Percentiles rank a stretch among this genome's conserved stretches.
Conservation (phyloP, 1,140 invertebrate genomes). For the Glomeris maerens region DNA sequence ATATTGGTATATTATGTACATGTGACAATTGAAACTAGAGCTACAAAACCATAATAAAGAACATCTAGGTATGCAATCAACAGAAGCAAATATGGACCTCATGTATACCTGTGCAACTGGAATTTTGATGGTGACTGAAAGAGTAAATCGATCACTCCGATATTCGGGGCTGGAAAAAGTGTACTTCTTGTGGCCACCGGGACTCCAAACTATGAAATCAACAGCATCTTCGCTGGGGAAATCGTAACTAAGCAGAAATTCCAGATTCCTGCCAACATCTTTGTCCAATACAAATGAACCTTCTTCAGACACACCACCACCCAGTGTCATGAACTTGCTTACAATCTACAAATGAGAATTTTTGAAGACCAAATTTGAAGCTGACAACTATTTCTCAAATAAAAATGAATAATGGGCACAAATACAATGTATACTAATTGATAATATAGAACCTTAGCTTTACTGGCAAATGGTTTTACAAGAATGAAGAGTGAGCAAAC, state of each 20-base stretch:
- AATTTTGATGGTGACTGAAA: constrained; percentile 3
- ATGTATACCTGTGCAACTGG: constrained; percentile 4
- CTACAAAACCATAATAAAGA: too few relatives aligned
- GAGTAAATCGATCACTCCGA: not conserved
- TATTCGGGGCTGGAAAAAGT: not conserved
- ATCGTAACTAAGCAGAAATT: constrained; percentile 8
- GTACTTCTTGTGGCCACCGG: constrained; percentile 8
- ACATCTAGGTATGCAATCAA: too few relatives aligned
- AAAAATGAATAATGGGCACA: too few relatives aligned
- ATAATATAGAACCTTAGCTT: too few relatives aligned
- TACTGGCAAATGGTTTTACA: too few relatives aligned
- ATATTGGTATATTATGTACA: too few relatives aligned
- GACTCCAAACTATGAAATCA: not conserved
- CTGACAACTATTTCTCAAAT: too few relatives aligned
- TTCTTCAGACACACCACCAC: not conserved
- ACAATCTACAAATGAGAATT: constrained; percentile 3
- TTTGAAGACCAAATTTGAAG: too few relatives aligned
- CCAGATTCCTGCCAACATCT: constrained; percentile 5
- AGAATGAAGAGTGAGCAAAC: too few relatives aligned
- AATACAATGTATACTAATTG: too few relatives aligned
- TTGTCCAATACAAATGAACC: constrained; percentile 2
- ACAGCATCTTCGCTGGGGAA: not conserved
- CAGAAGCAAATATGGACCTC: not conserved
- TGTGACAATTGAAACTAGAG: too few relatives aligned
- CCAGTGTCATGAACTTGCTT: not conserved